A percentile compares a stretch with the other conserved stretches of the same genome.
Conservation (phyloP, 2,797 vertebrate genomes). For the Premnoplex brunnescens region DNA sequence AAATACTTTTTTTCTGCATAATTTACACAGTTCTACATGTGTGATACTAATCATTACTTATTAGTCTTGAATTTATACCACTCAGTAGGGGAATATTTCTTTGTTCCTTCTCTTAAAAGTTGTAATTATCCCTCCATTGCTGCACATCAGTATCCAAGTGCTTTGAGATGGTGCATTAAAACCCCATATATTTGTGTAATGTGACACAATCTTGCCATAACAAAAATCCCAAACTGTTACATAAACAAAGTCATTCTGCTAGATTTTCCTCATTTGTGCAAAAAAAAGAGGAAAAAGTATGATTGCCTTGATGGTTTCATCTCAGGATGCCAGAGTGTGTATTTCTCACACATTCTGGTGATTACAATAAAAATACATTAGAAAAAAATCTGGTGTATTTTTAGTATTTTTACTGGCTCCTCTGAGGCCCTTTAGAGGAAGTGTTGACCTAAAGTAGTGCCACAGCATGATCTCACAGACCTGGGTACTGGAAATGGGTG, state of each 20-base stretch:
- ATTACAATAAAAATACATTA: not conserved
- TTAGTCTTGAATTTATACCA: slow-evolving; percentile 8
- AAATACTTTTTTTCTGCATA: slow-evolving; percentile 29
- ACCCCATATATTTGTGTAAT: not conserved
- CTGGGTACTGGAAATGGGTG: not conserved
- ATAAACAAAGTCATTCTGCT: not conserved
- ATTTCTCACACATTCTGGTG: not conserved
- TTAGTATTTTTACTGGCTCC: not conserved
- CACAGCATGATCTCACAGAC: not conserved
- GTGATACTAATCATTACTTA: slow-evolving; percentile 13
- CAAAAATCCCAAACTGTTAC: not conserved
- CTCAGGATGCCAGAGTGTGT: not conserved
- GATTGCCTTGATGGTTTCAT: not conserved
- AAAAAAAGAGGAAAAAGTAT: not conserved
- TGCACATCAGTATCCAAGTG: not conserved
- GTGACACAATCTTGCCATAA: not conserved
- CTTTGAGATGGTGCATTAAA: not conserved
- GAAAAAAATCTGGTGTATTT: not conserved
- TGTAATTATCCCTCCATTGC: not conserved
- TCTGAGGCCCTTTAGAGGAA: not conserved
- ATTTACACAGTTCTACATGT: slow-evolving; percentile 11
- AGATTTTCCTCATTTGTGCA: not conserved
- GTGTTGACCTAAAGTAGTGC: not conserved
- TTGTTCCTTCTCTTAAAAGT: not conserved
- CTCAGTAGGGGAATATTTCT: not conserved